Base-by-base conservation (phyloP, 2,113 vertebrate genomes). In the Antechinus flavipes region DNA sequence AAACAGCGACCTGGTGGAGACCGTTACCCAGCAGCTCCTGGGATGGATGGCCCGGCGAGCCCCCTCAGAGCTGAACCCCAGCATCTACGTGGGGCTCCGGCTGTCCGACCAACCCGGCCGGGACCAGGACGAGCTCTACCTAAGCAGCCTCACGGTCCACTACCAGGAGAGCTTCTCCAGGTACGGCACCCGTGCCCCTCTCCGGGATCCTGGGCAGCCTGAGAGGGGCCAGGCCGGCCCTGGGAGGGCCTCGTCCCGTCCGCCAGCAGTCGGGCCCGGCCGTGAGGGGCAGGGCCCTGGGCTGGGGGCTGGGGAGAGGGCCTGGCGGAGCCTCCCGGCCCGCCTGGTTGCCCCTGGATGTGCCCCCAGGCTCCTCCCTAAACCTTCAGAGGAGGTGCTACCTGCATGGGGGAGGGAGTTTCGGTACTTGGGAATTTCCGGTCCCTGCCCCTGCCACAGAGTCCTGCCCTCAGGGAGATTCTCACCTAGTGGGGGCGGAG, bases 81-180 rank as follows among this genome's bases (percentile, higher is more conserved):
- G 99, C 10, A 53, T 99, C 93, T 99, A 99, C 93, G 96, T 99
- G 96, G 99, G 99, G 7, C 98, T 99, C 54, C 99, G 99, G 10
- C 99, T 99, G 61, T 99, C 99, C 0, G 10, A 89, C 0, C 8
- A 97, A n/a, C 99, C 99, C 92, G 97, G 98, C 56, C 98, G 97
- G 6, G 46, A 10, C 2, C 98, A 94, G 84, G 99, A 99, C 96
- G 54, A 23, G 1, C 93, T 95, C 12, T 98, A 99, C 97, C 98
- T 99, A 54, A 96, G 96, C 1, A 98, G 50, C 5, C 98, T 99
- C 95, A 99, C 97, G 97, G 97, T 97, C 0, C 0, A 95, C n/a
- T 98, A 99, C 93, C 99, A 99, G 97, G 93, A 76, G 47, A 98
- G 98, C 76, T 97, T 99, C 19, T 84, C 98, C 97, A 98, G 97